These are phyloP conservation scores for Dynastes hyllus DNA, from an alignment of 2,888 invertebrate species.

Conservation along the genomic window DNA sequence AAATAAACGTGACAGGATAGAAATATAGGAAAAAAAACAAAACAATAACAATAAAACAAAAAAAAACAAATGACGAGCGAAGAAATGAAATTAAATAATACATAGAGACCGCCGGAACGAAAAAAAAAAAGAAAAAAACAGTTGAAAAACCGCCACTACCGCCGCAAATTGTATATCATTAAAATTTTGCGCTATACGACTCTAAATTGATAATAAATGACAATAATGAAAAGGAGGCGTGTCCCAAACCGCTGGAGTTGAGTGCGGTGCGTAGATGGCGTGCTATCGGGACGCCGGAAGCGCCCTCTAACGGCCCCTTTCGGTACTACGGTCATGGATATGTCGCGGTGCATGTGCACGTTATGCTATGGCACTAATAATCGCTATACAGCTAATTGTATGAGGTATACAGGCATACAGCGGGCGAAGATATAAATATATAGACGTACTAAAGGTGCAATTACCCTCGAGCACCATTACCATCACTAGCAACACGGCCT, in stretches of 20 bases:
- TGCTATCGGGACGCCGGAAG: conserved; percentile 66
- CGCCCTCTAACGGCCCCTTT: conserved; percentile 64
- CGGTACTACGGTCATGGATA: conserved; percentile 59
- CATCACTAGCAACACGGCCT: neutral
- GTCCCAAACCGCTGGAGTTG: conserved; percentile 59
- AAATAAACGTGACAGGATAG: too few relatives aligned
- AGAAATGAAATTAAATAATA: neutral
- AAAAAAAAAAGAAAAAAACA: neutral
- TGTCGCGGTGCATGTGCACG: conserved; percentile 40
- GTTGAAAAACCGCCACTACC: conserved; percentile 19
- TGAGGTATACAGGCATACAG: neutral
- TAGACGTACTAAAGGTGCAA: neutral
- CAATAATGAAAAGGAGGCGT: conserved; percentile 70
- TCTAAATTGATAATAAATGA: conserved; percentile 71
- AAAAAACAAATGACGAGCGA: neutral
- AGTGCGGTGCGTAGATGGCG: conserved; percentile 58
- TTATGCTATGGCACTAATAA: neutral
- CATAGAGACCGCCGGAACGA: neutral
- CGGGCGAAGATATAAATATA: neutral
- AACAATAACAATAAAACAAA: too few relatives aligned
- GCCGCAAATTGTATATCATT: conserved; percentile 69
- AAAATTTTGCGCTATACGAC: conserved; percentile 70
- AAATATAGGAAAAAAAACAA: too few relatives aligned
- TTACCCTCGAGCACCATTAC: neutral
- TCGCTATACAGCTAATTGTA: neutral